These are phyloP conservation scores for Synodontis membranacea DNA, from an alignment of 2,113 vertebrate species.

Conservation along the genomic window DNA sequence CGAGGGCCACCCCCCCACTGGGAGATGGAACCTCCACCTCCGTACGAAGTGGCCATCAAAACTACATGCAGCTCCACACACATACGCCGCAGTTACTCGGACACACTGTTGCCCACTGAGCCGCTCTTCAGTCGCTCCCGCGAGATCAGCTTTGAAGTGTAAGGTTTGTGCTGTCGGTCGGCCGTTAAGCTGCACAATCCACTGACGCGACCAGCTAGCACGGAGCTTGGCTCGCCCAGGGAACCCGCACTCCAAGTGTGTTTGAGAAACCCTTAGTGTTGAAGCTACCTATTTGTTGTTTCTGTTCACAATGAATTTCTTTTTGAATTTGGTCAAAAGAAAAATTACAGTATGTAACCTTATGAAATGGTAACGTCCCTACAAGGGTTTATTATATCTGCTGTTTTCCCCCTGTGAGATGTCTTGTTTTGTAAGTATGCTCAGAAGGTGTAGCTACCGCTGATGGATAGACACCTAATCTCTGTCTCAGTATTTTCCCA, in stretches of 20 bases:
- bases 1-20: slow-evolving; percentile 66
- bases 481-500: neutral
- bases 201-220: neutral
- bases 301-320: neutral
- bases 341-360: neutral
- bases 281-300: neutral
- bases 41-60: slow-evolving; percentile 79
- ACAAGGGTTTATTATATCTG: neutral
- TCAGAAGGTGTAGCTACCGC: neutral
- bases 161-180: slow-evolving; percentile 35
- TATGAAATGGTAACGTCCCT: neutral
- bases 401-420: neutral
- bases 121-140: slow-evolving; percentile 74
- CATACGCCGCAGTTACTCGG: slow-evolving; percentile 76
- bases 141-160: slow-evolving; percentile 80
- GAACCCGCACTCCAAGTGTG: neutral
- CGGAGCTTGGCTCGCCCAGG: neutral
- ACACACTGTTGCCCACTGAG: slow-evolving; percentile 73
- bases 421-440: neutral
- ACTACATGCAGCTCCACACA: slow-evolving; percentile 77
- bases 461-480: neutral
- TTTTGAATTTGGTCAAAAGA: neutral
- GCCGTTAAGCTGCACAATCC: neutral
- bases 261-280: neutral
- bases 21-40: slow-evolving; percentile 75